Conservation (phyloP, 2,888 invertebrate species). For the Netelia melanura region DNA sequence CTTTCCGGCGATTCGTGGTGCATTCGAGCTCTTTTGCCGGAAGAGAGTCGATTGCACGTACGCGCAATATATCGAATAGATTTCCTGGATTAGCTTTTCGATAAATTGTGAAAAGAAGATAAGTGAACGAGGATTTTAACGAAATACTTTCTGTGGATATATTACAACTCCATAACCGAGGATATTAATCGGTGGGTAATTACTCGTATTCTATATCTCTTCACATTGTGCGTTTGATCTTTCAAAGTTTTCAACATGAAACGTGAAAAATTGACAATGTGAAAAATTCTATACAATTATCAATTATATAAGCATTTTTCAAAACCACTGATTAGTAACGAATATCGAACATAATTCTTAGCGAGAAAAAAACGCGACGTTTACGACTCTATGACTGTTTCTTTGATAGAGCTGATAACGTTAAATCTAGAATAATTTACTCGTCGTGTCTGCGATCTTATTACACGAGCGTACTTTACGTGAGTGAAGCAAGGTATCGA, state of each 20-base stretch:
- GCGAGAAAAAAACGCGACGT: background rate
- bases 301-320: background rate
- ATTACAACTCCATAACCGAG: conserved; percentile 53
- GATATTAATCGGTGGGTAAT: conserved; percentile 62
- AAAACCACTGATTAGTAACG: background rate
- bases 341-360: conserved; percentile 13
- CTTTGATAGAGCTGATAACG: background rate
- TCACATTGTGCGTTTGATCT: too few relatives aligned
- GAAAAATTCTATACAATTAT: too few relatives aligned
- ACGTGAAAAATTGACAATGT: too few relatives aligned
- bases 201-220: background rate
- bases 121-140: conserved; percentile 1
- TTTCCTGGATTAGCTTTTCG: conserved; percentile 9
- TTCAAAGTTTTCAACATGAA: background rate
- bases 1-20: conserved; percentile 43
- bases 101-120: background rate
- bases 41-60: conserved; percentile 67
- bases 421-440: too few relatives aligned
- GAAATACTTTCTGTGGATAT: conserved; percentile 27
- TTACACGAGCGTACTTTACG: too few relatives aligned
- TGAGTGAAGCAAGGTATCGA: too few relatives aligned
- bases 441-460: too few relatives aligned
- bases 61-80: background rate
- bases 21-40: conserved; percentile 62
- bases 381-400: background rate